Evolutionary conservation across 1,140 invertebrate species (phyloP), one percentile per base, ranked within the genome.

Genomic region (Lutraria rhynchaena): DNA sequence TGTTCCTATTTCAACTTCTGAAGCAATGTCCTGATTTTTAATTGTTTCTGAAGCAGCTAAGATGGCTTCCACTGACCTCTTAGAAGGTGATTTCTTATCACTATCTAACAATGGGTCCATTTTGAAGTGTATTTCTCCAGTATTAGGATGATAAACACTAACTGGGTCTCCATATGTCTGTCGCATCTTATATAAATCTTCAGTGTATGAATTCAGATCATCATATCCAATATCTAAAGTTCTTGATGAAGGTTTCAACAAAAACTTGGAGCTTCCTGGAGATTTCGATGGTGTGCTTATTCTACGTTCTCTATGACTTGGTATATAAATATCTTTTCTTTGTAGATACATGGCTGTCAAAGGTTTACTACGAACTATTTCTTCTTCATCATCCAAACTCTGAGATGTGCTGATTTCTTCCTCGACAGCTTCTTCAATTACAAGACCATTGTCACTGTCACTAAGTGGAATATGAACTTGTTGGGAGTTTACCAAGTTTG

Each of bases 91-190:
- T 41, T 73, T 81, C 44, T 33, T 41, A 15, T 73, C 69, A 9
- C 22, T 24, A 24, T 73, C 78, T 51, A 53, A 73, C 29, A 73
- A 44, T 15, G 55, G 67, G 15, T 81, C 70, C 60, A 65, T 57
- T 49, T 73, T 81, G 29, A 81, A 55, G 19, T 53, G 67, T 31
- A 81, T 73, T 49, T 81, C 78, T 41, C 70, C 70, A 24, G 78
- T 73, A 37, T 73, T 81, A 15, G 78, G 70, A 65, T 81, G 69
- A 61, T 81, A 81, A 41, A 81, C 78, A 81, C 78, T 73, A 9
- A 73, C 57, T 17, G 63, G 76, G 46, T 80, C 76, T 37, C 27
- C 55, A 57, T 80, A 80, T 24, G 44, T n/a, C 46, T 55, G 33
- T 33, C 65, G 22, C 63, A 80, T 69, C 41, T 37, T 65, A 49